These are phyloP conservation scores for Apeira syringaria DNA, from an alignment of 2,888 invertebrate genomes.

Conservation along the genomic window DNA sequence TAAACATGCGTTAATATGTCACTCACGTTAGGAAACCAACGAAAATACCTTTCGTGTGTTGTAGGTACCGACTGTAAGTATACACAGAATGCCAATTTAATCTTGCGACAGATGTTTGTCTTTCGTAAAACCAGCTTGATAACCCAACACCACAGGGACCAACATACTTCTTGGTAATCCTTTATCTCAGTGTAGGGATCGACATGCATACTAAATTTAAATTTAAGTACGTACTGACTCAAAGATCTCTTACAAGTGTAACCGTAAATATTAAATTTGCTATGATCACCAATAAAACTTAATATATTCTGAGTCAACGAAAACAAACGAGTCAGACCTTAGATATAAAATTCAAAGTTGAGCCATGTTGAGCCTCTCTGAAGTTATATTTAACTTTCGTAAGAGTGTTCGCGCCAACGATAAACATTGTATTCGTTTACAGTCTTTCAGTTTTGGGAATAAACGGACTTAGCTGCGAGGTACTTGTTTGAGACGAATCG, in stretches of 20 bases:
- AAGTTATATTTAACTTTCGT: slow-evolving; percentile 6
- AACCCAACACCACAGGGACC: no score
- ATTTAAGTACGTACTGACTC: no score
- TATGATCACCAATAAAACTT: no score
- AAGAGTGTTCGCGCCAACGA: slow-evolving; percentile 8
- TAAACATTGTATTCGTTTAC: slow-evolving; percentile 38
- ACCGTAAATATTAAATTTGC: no score
- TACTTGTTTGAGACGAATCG: slow-evolving; percentile 59
- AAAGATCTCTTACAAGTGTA: no score
- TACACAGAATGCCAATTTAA: slow-evolving; percentile 10
- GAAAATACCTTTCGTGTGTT: slow-evolving; percentile 9
- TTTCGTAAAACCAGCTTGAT: neutral
- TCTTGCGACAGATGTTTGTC: slow-evolving; percentile 12
- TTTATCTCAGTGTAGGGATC: no score
- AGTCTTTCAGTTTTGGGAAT: slow-evolving; percentile 41
- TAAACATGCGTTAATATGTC: slow-evolving; percentile 15
- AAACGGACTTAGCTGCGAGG: slow-evolving; percentile 47
- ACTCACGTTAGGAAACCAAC: slow-evolving; percentile 12
- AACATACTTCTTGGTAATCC: no score
- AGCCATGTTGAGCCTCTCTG: slow-evolving; percentile 2
- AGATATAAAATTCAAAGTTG: slow-evolving; percentile 1
- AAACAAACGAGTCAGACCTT: no score
- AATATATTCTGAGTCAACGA: no score
- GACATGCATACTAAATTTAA: no score
- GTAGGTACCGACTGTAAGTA: no score